phyloP scores from a whole-genome alignment of 2,888 invertebrate species.

The Rotaria socialis region DNA sequence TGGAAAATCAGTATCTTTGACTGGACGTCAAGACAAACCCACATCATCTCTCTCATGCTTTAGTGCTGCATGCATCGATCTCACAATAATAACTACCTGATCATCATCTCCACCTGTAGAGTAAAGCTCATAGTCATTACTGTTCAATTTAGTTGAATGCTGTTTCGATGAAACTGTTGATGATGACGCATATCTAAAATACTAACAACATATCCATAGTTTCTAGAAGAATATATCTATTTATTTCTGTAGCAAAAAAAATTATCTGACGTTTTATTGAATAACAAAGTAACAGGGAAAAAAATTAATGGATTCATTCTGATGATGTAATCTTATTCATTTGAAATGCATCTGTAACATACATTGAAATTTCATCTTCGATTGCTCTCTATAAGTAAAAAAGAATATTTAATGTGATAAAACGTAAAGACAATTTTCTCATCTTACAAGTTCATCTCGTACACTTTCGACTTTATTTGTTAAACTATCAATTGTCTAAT shows the following conservation, averaged over 20 bases:
- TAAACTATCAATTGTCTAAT: constrained; percentile 29
- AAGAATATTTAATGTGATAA: no score
- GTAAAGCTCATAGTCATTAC: background rate
- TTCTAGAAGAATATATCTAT: background rate
- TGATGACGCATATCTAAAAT: constrained; percentile 16
- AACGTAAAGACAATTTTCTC: background rate
- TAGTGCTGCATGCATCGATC: no score
- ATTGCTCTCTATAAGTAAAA: background rate
- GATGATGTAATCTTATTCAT: background rate
- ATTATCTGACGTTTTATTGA: background rate
- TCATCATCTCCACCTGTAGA: background rate
- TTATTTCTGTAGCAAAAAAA: background rate
- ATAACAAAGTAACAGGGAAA: background rate
- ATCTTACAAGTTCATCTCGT: constrained; percentile 8
- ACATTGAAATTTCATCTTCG: constrained; percentile 25
- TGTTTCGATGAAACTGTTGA: background rate
- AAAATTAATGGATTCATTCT: background rate
- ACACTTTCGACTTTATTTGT: background rate
- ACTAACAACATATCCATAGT: background rate
- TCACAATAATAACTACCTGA: background rate
- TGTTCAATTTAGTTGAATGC: background rate
- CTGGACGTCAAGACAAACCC: no score
- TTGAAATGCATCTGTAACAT: constrained; percentile 16
- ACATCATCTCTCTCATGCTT: no score
- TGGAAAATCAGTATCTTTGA: no score